These are phyloP conservation scores for Archegozetes longisetosus DNA, from an alignment of 1,140 invertebrate species.

Conservation along the genomic window DNA sequence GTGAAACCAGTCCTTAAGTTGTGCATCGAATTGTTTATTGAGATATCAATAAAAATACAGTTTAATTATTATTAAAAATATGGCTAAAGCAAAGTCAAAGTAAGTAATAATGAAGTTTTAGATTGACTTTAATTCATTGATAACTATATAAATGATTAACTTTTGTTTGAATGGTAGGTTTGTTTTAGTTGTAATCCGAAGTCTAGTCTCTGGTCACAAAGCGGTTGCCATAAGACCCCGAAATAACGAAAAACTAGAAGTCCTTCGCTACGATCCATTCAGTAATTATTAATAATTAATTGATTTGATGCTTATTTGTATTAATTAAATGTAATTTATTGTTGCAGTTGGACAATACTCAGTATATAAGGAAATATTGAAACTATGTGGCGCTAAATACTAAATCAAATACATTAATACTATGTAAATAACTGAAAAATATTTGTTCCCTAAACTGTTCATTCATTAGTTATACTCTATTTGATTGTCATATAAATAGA, in stretches of 20 bases:
- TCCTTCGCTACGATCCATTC: slow-evolving; percentile 53
- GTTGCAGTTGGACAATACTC: slow-evolving; percentile 1
- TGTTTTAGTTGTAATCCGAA: slow-evolving; percentile 56
- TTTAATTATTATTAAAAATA: too few relatives aligned
- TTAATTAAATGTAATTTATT: not conserved
- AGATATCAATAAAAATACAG: too few relatives aligned
- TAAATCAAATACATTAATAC: too few relatives aligned
- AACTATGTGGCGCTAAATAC: slow-evolving; percentile 1
- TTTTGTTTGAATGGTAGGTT: not conserved
- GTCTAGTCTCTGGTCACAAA: slow-evolving; percentile 53
- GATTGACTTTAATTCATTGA: not conserved
- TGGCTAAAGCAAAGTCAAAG: not conserved
- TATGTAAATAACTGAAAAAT: too few relatives aligned
- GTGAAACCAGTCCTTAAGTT: too few relatives aligned
- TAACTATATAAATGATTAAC: not conserved
- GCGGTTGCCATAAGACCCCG: slow-evolving; percentile 46
- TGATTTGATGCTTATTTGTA: not conserved
- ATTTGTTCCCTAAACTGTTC: too few relatives aligned
- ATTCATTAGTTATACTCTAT: too few relatives aligned
- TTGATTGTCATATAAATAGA: too few relatives aligned
- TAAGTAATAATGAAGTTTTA: not conserved
- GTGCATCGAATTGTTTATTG: too few relatives aligned
- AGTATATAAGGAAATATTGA: slow-evolving; percentile 7
- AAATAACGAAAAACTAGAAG: slow-evolving; percentile 55
- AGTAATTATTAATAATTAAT: not conserved